Evolutionary conservation across 2,888 invertebrate genomes (phyloP), one percentile per base, ranked within the genome.

Genomic region (Pollenia labialis): DNA sequence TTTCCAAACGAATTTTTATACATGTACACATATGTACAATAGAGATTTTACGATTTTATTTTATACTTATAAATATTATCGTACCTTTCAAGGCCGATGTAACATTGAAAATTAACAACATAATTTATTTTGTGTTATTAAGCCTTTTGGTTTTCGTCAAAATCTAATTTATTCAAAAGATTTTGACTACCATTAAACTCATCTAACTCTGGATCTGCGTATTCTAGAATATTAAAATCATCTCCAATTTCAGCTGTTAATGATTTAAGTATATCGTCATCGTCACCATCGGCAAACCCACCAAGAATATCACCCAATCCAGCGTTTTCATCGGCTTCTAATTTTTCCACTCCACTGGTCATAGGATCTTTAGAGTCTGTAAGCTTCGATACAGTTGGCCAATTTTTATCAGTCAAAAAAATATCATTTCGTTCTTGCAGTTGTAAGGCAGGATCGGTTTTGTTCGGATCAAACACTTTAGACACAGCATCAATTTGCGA

Each of bases 211-310:
- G 98, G 98, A 94, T 99, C 98, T 0, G 98, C 98, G 93, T 98
- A 99, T 93, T 98, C 98, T 88, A 99, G 94, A 90, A 99, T 98
- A 93, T 99, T 98, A 93, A 99, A 99, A 94, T 98, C 98, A 86
- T 97, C 96, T 7, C 98, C 98, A 95, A 98, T 97, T 94, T 97
- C 97, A n/a, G 97, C 97, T 90, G 94, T 94, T 56, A 95, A 91
- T 1, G 95, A 95, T 88, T 95, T 95, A 42, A 98, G 94, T 58
- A 98, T 94, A 90, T 97, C 97, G 91, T 98, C 98, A 91, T 98
- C 98, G 90, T 98, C 98, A 89, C 97, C 97, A 77, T 97, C 97
- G 6, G 96, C 97, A 62, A 97, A 94, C 18, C 97, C 97, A 58
- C 96, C 97, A 56, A 97, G 94, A 91, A 97, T 96, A 92, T 97